Conservation (phyloP, 2,888 invertebrate genomes). For the Sarcophaga caerulescens region DNA sequence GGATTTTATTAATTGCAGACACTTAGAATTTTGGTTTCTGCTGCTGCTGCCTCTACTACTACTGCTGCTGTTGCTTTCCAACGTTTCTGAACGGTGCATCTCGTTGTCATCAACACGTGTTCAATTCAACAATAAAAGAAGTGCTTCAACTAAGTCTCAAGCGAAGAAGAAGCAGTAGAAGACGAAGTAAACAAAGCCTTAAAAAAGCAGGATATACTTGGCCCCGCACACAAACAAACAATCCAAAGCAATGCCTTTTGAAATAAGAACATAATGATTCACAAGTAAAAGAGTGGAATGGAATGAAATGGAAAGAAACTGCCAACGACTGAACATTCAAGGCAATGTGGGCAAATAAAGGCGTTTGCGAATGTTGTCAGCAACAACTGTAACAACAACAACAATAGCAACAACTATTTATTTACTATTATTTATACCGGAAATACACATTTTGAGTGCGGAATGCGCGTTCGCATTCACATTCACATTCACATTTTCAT, state of each 20-base stretch:
- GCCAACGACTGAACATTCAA: background rate
- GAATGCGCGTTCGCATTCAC: background rate
- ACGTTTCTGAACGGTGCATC: slow-evolving; percentile 46
- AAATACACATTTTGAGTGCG: slow-evolving; percentile 15
- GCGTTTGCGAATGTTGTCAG: background rate
- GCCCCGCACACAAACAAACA: background rate
- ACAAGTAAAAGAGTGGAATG: background rate
- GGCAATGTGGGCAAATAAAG: background rate
- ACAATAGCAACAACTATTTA: slow-evolving; percentile 49
- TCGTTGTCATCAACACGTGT: slow-evolving; percentile 66
- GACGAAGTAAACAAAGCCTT: slow-evolving; percentile 27
- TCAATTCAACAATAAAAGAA: slow-evolving; percentile 53
- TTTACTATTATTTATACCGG: slow-evolving; percentile 33
- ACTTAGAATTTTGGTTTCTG: background rate
- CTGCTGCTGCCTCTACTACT: too few relatives aligned
- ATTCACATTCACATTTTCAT: background rate
- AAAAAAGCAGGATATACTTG: slow-evolving; percentile 21
- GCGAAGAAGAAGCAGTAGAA: background rate
- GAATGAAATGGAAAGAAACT: background rate
- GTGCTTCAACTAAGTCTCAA: slow-evolving; percentile 33
- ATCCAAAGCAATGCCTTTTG: background rate
- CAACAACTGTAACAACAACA: background rate
- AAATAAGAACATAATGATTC: background rate
- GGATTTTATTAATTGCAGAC: background rate
- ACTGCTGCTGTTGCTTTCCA: background rate